Evolutionary conservation across 2,797 vertebrate species (phyloP).

Genomic region (Macrochelys suwanniensis): DNA sequence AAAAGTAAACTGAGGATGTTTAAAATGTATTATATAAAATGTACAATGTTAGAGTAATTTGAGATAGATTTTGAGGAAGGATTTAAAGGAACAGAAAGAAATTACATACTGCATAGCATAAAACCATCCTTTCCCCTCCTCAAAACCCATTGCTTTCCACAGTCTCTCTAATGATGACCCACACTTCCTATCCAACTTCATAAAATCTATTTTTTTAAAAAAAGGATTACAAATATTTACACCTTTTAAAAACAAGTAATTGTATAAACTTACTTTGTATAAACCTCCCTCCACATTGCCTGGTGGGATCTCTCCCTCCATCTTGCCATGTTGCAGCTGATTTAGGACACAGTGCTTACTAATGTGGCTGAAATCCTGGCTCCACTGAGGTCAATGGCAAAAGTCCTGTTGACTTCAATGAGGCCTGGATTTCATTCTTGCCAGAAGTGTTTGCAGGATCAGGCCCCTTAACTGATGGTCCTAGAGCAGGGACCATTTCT

Average conservation of each 20-base stretch:
- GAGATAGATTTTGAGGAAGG: not conserved
- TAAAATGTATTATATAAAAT: not conserved
- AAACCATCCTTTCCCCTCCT: not conserved
- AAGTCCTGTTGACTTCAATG: not conserved
- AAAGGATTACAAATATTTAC: not conserved
- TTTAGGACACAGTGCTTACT: accelerated
- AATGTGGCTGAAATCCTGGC: not conserved
- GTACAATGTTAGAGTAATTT: not conserved
- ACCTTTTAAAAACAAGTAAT: not conserved
- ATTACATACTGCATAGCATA: not conserved
- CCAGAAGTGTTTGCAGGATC: not conserved
- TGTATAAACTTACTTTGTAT: not conserved
- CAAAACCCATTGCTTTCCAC: not conserved
- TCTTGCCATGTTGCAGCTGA: accelerated
- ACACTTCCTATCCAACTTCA: not conserved
- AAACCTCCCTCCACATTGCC: not conserved
- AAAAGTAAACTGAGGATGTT: not conserved
- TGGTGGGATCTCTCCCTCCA: not conserved
- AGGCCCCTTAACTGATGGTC: not conserved
- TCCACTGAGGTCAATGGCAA: not conserved
- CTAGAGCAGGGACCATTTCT: not conserved
- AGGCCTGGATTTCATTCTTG: not conserved
- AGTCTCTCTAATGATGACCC: not conserved
- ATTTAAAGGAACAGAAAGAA: not conserved
- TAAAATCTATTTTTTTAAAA: not conserved